Percentiles rank a stretch among this genome's conserved stretches.
Conservation (phyloP, 2,113 vertebrate species). For the Platichthys stellatus region DNA sequence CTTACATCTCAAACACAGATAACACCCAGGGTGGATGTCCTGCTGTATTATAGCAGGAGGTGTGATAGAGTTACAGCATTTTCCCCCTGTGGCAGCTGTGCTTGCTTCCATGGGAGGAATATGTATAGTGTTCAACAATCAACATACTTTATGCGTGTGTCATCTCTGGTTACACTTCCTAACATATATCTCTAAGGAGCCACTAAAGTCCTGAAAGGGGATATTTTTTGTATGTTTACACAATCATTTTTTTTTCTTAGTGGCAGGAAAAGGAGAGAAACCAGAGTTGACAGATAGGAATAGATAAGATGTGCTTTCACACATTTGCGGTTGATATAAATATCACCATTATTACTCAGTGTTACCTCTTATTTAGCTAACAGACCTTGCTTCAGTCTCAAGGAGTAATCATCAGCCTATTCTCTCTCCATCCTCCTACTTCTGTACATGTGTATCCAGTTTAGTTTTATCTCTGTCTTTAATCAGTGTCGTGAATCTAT, state of each 20-base stretch:
- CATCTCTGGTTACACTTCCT: slow-evolving; percentile 22
- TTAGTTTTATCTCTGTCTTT: background rate
- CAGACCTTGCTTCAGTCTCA: background rate
- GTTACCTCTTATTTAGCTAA: background rate
- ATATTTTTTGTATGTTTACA: background rate
- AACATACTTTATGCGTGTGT: slow-evolving; percentile 16
- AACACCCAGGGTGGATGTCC: slow-evolving; percentile 6
- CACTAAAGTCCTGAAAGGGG: background rate
- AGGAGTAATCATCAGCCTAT: background rate
- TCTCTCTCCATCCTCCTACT: background rate
- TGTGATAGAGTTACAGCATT: slow-evolving; percentile 23
- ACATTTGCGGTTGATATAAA: background rate
- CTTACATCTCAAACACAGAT: slow-evolving; percentile 23
- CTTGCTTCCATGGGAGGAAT: background rate
- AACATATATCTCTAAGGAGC: slow-evolving; percentile 3
- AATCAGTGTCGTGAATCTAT: background rate
- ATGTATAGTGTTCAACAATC: slow-evolving; percentile 10
- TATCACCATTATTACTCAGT: background rate
- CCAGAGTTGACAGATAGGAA: no score
- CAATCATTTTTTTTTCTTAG: no score
- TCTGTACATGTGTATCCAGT: background rate
- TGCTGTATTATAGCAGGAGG: slow-evolving; percentile 2
- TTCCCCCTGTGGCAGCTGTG: background rate
- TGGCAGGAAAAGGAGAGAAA: no score
- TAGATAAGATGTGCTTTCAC: background rate